Conservation (phyloP, 2,113 vertebrate genomes). For the Casuarius casuarius region DNA sequence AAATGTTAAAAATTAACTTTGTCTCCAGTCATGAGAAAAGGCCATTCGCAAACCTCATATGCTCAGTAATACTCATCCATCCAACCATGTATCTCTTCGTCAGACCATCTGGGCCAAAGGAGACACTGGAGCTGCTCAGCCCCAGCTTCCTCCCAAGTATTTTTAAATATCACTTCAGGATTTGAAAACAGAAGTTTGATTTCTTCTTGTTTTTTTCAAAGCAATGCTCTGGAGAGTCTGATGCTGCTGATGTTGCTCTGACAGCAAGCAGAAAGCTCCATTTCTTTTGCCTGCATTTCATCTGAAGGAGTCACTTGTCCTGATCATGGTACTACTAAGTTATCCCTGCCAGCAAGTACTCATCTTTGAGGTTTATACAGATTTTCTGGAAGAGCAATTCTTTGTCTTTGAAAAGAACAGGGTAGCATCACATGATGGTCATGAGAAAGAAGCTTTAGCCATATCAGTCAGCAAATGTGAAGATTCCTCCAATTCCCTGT, state of each 20-base stretch:
- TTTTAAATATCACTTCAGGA: neutral
- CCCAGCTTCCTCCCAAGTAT: neutral
- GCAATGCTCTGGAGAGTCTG: neutral
- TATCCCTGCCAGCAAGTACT: neutral
- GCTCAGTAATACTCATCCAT: neutral
- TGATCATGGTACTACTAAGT: conserved; percentile 5
- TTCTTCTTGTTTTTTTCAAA: neutral
- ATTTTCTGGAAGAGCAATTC: neutral
- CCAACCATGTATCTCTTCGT: neutral
- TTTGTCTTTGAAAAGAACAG: neutral
- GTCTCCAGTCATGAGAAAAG: neutral
- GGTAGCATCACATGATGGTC: neutral
- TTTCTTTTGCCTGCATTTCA: neutral
- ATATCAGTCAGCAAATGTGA: neutral
- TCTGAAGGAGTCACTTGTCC: neutral
- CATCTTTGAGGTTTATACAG: neutral
- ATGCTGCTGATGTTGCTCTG: neutral
- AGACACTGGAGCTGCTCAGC: neutral
- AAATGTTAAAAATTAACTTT: conserved; percentile 43
- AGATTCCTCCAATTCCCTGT: neutral
- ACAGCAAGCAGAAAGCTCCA: neutral
- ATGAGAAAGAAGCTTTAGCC: neutral
- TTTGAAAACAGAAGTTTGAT: neutral
- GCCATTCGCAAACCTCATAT: neutral
- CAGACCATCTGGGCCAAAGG: neutral